Conservation (phyloP, 2,797 vertebrate species). For the Sebastiscus albofasciatus region DNA sequence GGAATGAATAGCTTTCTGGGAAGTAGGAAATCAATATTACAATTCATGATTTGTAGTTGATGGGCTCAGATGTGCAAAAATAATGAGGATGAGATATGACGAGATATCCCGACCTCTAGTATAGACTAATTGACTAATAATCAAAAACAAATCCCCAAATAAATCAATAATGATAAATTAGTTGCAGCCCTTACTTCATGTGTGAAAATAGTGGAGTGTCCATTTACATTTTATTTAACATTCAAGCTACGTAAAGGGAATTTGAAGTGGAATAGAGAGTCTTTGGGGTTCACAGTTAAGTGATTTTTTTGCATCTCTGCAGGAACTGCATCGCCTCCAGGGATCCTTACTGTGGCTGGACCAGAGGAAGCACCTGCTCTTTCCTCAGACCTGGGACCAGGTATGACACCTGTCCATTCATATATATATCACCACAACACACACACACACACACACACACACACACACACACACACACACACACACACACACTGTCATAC, state of each 20-base stretch:
- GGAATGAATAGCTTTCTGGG: background rate
- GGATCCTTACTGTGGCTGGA: conserved; percentile 97
- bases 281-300: background rate
- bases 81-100: background rate
- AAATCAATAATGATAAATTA: background rate
- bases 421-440: background rate
- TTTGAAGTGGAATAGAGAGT: background rate
- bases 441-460: background rate
- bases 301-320: conserved; percentile 26
- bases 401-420: conserved; percentile 70
- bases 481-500: background rate
- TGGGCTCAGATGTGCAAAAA: background rate
- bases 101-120: background rate
- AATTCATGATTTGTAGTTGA: background rate
- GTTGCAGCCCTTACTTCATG: background rate
- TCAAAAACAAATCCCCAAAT: background rate
- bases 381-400: conserved; percentile 92
- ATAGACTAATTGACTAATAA: background rate
- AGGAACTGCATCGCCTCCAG: conserved; percentile 93
- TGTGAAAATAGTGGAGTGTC: background rate
- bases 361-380: conserved; percentile 89
- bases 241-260: background rate
- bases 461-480: conserved; percentile 4
- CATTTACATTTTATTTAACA: background rate
- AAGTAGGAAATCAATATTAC: background rate